Conservation (phyloP, 2,113 vertebrate species). For the Sinosuthora webbiana region DNA sequence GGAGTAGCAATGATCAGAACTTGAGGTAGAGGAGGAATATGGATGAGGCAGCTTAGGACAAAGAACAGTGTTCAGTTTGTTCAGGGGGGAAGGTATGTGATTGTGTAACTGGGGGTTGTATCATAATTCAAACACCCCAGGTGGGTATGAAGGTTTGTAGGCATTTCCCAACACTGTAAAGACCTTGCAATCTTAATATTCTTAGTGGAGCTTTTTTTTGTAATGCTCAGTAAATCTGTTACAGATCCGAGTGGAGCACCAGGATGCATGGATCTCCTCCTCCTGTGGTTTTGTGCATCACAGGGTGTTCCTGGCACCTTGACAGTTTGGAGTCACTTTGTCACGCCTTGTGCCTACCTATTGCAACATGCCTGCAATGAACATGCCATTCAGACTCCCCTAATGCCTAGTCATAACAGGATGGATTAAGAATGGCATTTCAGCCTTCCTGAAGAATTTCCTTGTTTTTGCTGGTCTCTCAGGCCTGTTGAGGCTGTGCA, state of each 20-base stretch:
- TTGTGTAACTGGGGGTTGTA: conserved; percentile 36
- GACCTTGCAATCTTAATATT: background rate
- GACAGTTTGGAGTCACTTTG: conserved; percentile 25
- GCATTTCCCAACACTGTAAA: background rate
- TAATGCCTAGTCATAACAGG: conserved; percentile 64
- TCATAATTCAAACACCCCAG: background rate
- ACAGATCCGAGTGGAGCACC: background rate
- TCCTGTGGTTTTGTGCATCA: conserved; percentile 4
- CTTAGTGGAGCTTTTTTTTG: background rate
- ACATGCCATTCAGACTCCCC: conserved; percentile 30
- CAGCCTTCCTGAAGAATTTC: conserved; percentile 61
- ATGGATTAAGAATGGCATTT: conserved; percentile 68
- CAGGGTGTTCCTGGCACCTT: conserved; percentile 47
- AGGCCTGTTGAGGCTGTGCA: background rate
- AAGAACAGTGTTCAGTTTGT: background rate
- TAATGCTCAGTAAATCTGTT: background rate
- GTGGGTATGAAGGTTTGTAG: conserved; percentile 14
- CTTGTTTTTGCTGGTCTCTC: conserved; percentile 43
- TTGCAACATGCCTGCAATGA: conserved; percentile 53
- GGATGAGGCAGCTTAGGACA: background rate
- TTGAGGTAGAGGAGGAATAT: background rate
- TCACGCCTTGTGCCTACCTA: conserved; percentile 53
- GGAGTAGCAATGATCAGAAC: background rate
- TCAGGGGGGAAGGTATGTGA: background rate
- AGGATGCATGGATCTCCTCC: background rate